Evolutionary conservation across 2,888 invertebrate species (phyloP), one percentile per base, ranked within the genome.

Genomic region (Athalia rosae): DNA sequence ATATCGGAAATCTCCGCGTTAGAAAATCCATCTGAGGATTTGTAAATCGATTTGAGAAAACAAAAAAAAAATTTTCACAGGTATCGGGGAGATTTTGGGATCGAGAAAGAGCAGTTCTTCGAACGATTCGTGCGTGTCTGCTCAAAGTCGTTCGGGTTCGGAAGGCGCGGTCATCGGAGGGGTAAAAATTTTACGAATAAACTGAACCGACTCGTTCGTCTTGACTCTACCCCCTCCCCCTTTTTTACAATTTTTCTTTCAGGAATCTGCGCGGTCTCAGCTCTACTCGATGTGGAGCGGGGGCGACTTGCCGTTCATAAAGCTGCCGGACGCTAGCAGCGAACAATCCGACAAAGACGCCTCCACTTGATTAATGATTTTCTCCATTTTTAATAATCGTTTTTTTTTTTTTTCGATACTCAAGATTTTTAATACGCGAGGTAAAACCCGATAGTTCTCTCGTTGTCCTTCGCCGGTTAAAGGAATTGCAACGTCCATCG

Each of bases 21-120:
- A 28, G 11, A 28, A 28, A 28, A 28, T 28, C 28, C 28, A 28
- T 28, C 28, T 28, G 28, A 56, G 7, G 41, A 67, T n/a, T 5
- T 15, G 9, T 3, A 9, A 7, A 13, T 4, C n/a, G 4, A 58
- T 45, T 4, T 3, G 6, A 61, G 7, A 61, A 64, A 8, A 8
- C 7, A 0, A 11, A 13, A 6, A 8, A 4, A 13, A 41, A 3
- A 45, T 71, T 59, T 64, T 78, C 77, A 15, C 64, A 87, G 86
- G 85, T 69, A 83, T 84, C 11, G 78, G 83, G 41, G 89, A 89
- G 76, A 80, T 84, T 53, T 83, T 92, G 79, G 91, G 92, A 11
- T 92, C 92, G 43, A 90, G 93, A 43, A 92, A 93, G 86, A 93
- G 92, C 85, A 93, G 92, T 81, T 92, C 93, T 61, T 93, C 93